Base-by-base conservation (phyloP, 2,113 vertebrate genomes). In the Erythrolamprus reginae region DNA sequence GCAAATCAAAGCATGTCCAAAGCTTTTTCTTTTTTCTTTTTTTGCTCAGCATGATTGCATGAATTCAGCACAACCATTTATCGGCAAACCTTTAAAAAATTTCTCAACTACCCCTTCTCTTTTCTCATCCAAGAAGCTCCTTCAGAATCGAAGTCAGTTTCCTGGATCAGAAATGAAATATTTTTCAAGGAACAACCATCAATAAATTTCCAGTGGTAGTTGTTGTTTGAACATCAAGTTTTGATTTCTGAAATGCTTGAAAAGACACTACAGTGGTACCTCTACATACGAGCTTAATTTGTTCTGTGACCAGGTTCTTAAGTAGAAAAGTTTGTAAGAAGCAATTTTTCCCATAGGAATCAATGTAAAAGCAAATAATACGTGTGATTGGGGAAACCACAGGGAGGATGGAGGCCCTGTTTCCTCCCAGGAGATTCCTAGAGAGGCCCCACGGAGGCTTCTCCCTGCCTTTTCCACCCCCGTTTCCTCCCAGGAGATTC, bases 71-170 rank as follows among this genome's bases (percentile, higher is more conserved):
- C 0, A 87, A 89, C 9, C 82, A 38, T 58, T 90, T 7, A 86
- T 45, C 51, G 15, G 58, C 1, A 53, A 89, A 5, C 53, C 83
- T 50, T 6, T 77, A 87, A 47, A 53, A 87, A 47, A 53, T 70
- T 92, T 87, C 91, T 95, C 92, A 92, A 24, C 52, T 92, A 86
- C 88, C 93, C 90, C 92, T 90, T 85, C 9, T 85, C 13, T 77
- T 58, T 61, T 61, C 58, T 61, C 58, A 61, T 61, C 4, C 26
- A 61, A 61, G 26, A 61, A 61, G 26, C 58, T n/a, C n/a, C 26
- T 61, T 61, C 10, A 61, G 58, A n/a, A 61, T 24, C 5, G 10
- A 61, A n/a, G 26, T n/a, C 58, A 61, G 10, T 61, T 61, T n/a
- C 26, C 26, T 61, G 58, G 26, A 61, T 61, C 58, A 61, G 58